Evolutionary conservation across 1,140 invertebrate species (phyloP), one percentile per base, ranked within the genome.

Genomic region (Euura lappo): DNA sequence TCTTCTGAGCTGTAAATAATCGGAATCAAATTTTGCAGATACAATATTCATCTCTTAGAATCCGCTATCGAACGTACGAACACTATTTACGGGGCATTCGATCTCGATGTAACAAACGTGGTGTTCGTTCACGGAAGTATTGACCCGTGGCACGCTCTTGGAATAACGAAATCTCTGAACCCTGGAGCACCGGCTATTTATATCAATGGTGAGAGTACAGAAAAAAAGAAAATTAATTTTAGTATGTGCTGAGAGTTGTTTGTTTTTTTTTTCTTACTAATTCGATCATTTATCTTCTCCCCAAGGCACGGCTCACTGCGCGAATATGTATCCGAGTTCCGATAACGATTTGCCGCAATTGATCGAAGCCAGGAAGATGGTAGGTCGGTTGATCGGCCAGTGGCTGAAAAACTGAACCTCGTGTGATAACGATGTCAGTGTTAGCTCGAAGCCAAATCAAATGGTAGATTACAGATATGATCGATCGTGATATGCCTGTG

Each of bases 111-210:
- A 0, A 91, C 89, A 2, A 92, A 94, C 77, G 93, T 97, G 28
- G 91, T 97, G 2, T 97, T 94, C 83, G 93, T 97, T 46, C 97
- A 98, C 83, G 97, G 97, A 70, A 93, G 93, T 2, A 92, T 97
- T 68, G 97, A 98, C 89, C 97, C 97, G 5, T 98, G 97, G 97
- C 96, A 98, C 89, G 93, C 94, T 2, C 88, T 98, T 45, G 94
- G 94, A 51, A 90, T 94, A 28, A 92, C 87, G 2, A 82, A 89
- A 65, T 91, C 93, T 1, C 76, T 84, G 28, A 88, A 90, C 71
- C 81, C 89, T 60, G 76, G 86, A 68, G 87, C 90, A 4, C 93
- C 93, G 28, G 93, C 93, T 5, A 94, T 95, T 79, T 94, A 89
- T 64, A 94, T 95, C 51, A 85, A 92, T 79, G 93, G 93, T 93